Base-by-base conservation (phyloP, 2,113 vertebrate species). In the Triplophysa tibetana region DNA sequence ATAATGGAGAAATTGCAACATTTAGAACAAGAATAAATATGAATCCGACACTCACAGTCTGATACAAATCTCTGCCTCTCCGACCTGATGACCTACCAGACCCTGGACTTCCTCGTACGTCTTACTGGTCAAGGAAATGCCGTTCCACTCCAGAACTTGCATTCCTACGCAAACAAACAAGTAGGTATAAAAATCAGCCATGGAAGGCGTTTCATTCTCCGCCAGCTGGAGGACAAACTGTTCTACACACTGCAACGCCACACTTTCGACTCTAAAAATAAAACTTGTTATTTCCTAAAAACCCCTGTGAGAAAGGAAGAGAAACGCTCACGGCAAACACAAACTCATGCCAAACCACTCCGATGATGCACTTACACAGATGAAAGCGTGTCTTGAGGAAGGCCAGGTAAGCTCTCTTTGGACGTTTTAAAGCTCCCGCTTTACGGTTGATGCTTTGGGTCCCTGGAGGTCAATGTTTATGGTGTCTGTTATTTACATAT, bases 121-220 rank as follows among this genome's bases (percentile, higher is more conserved):
- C 90, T 96, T 99, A 78, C 94, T 95, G 10, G 93, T 96, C 90
- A 99, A 91, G 75, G 92, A 89, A 81, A 97, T 89, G 45, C 95
- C 93, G 78, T 98, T 98, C 98, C 98, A 99, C 87, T 99, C 98
- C 92, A 99, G 90, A 70, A 98, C 96, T 90, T 98, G 97, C 98
- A 99, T 98, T 91, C 97, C 98, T 99, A 65, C 33, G 64, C 48
- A 78, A 3, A 80, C 43, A 79, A 8, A 62, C 14, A 41, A 8
- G 21, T 14, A 43, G 23, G 52, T 19, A 63, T 6, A n/a, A 26
- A 38, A 67, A 58, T 70, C 26, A 69, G 24, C 14, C 48, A 70
- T 4, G 13, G 21, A 14, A 29, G 19, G 29, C 26, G 33, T 41
- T 76, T 26, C 12, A 66, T 2, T 12, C 23, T 52, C 21, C 6